A percentile compares a stretch with the other conserved stretches of the same genome.
Conservation (phyloP, 2,797 vertebrate genomes). For the Mormyrops boulengeri region DNA sequence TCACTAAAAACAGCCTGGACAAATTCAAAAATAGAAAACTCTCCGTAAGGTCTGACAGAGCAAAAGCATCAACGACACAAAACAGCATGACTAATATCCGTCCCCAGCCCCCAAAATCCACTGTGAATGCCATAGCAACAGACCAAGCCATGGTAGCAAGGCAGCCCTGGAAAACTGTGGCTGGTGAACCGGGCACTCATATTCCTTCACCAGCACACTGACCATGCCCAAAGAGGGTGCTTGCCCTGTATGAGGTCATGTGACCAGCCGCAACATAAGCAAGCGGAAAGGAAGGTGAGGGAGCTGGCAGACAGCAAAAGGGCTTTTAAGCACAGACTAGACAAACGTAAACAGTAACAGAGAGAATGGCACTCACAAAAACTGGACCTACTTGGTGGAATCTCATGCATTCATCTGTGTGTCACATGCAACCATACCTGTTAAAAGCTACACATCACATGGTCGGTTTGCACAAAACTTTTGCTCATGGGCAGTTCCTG, state of each 20-base stretch:
- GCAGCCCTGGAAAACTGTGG: too few species aligned
- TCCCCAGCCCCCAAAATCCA: not conserved
- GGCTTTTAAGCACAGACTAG: not conserved
- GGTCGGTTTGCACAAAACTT: not conserved
- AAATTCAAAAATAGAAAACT: slow-evolving; percentile 3
- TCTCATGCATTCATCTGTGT: not conserved
- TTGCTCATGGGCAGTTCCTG: not conserved
- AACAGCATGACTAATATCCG: not conserved
- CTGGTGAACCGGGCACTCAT: not conserved
- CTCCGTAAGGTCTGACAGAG: not conserved
- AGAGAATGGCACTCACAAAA: not conserved
- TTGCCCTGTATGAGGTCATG: not conserved
- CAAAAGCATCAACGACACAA: not conserved
- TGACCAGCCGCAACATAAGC: not conserved
- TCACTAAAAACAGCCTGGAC: not conserved
- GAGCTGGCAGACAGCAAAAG: not conserved
- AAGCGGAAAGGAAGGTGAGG: not conserved
- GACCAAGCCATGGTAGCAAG: not conserved
- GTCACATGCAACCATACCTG: not conserved
- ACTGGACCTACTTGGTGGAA: not conserved
- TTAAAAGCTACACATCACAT: not conserved
- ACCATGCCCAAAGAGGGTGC: not conserved
- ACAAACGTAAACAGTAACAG: not conserved
- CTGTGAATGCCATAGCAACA: not conserved
- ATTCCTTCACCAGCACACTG: not conserved